Evolutionary conservation across 2,113 vertebrate genomes (phyloP).

Genomic region (Muntiacus muntjak): DNA sequence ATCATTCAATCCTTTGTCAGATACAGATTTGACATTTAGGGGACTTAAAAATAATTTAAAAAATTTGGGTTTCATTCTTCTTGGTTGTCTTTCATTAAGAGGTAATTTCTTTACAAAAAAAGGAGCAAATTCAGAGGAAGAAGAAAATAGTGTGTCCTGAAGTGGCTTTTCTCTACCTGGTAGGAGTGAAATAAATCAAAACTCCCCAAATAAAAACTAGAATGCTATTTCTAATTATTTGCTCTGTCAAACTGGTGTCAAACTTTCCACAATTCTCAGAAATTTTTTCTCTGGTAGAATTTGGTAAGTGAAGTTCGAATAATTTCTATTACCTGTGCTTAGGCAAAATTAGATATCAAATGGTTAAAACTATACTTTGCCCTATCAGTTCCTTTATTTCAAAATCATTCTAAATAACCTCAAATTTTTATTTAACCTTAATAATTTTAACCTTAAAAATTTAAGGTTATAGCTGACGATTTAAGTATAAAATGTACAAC

Average conservation of each 20-base stretch:
- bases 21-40: not conserved
- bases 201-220: not conserved
- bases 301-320: not conserved
- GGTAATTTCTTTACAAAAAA: not conserved
- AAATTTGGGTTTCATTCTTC: not conserved
- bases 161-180: not conserved
- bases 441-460: not conserved
- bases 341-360: not conserved
- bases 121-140: not conserved
- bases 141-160: not conserved
- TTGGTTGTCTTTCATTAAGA: not conserved
- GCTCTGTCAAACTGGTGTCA: not conserved
- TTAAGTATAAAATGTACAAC: not conserved
- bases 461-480: not conserved
- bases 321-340: not conserved
- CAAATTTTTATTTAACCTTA: not conserved
- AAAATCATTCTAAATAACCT: not conserved
- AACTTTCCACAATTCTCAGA: not conserved
- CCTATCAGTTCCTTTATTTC: not conserved
- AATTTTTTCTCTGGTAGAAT: not conserved
- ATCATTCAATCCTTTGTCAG: not conserved
- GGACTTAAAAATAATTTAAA: not conserved
- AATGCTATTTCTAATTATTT: not conserved
- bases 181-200: not conserved
- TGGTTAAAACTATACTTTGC: not conserved